These are phyloP conservation scores for Psephotus haematonotus DNA, from an alignment of 2,113 vertebrate species.

Conservation along the genomic window DNA sequence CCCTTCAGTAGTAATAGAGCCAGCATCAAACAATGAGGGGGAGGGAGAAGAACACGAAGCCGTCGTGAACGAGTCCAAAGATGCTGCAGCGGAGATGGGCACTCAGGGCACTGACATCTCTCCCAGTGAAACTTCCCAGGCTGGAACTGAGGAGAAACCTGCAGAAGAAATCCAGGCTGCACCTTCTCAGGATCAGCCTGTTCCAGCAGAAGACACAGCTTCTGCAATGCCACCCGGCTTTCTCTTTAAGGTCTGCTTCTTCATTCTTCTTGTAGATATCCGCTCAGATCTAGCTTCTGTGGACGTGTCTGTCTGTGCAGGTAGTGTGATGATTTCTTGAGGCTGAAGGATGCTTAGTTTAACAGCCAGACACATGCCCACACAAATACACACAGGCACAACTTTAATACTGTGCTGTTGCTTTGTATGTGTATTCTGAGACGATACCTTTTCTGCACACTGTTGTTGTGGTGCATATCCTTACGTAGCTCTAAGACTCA, in stretches of 20 bases:
- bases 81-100: neutral
- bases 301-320: neutral
- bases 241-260: conserved; percentile 84
- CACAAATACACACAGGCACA: neutral
- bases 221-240: conserved; percentile 80
- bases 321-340: neutral
- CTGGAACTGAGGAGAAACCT: conserved; percentile 56
- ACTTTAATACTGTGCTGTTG: neutral
- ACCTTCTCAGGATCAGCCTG: neutral
- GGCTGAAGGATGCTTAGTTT: neutral
- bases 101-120: neutral
- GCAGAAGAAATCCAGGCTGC: conserved; percentile 21
- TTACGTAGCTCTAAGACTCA: neutral
- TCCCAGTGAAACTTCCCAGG: conserved; percentile 39
- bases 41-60: conserved; percentile 81
- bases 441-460: neutral
- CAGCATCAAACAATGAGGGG: conserved; percentile 93
- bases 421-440: neutral
- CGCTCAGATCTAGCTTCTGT: neutral
- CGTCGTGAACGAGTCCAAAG: neutral
- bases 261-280: neutral
- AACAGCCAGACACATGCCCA: neutral
- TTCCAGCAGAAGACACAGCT: conserved; percentile 17
- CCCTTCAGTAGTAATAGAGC: conserved; percentile 92
- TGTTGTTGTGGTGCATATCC: neutral